Base-by-base conservation (phyloP, 2,797 vertebrate species). In the Tragopan temminckii region DNA sequence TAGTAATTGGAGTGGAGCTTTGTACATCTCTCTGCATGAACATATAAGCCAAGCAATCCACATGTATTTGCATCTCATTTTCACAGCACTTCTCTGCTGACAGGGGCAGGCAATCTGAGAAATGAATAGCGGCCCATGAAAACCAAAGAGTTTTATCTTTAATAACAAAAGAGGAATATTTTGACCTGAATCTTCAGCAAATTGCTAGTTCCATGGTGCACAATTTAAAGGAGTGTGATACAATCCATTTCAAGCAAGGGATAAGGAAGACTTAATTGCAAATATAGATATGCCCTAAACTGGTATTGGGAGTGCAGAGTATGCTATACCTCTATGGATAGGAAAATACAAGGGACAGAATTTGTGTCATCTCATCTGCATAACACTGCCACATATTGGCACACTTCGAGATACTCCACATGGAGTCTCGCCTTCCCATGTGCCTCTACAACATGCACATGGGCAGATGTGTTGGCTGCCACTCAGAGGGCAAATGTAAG, bases 401-500 rank as follows among this genome's bases (percentile, higher is more conserved):
- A 52, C 6, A 7, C 24, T 48, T 66, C 27, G 27, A 27, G 13
- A 62, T 46, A 45, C 1, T 35, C 25, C 52, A 11, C 0, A 0
- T 58, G 31, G 13, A 6, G 23, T 25, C n/a, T 70, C 24, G 33
- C 2, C 21, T 4, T 15, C 10, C 13, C 1, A 5, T 17, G 9
- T 25, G 27, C 4, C 38, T 48, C 31, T 43, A 5, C 3, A 17
- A 13, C 1, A 2, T 4, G 1, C 14, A 48, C 1, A 0, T 6
- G 43, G 66, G 31, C 17, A 76, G 33, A 31, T 10, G 11, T 67
- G 12, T 16, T 74, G 43, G 19, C 2, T 23, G 2, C 11, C 3
- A 11, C 11, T 70, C 13, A 33, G 17, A 69, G 24, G 8, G 14
- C 31, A 70, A 59, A 72, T 3, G 5, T 3, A 59, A 14, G 6